phyloP scores from a whole-genome alignment of 2,797 vertebrate genomes.

The Aulostomus chinensis region DNA sequence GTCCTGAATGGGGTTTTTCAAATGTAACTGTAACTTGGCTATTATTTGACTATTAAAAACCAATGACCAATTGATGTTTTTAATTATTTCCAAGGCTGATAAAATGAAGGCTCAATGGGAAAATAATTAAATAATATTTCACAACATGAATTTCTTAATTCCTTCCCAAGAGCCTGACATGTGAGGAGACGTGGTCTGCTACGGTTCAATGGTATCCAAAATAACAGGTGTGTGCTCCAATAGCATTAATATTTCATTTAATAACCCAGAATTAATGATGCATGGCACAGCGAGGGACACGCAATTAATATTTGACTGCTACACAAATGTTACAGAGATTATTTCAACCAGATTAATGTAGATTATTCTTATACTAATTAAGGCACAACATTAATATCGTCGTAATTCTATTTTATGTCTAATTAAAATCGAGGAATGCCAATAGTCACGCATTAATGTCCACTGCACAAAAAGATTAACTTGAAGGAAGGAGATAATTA shows the following conservation, averaged over 20 bases:
- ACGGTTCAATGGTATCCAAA: too few relatives aligned
- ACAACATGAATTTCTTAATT: too few relatives aligned
- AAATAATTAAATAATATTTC: too few relatives aligned
- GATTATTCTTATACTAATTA: slow-evolving; percentile 11
- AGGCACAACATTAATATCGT: slow-evolving; percentile 12
- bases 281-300: neutral
- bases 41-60: too few relatives aligned
- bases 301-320: neutral
- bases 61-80: too few relatives aligned
- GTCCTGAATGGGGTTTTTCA: neutral
- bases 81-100: too few relatives aligned
- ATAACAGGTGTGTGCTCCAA: neutral
- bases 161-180: too few relatives aligned
- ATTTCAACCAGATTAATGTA: neutral
- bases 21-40: too few relatives aligned
- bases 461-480: slow-evolving; percentile 1
- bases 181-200: too few relatives aligned
- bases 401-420: slow-evolving; percentile 7
- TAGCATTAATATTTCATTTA: neutral
- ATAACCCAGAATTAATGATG: slow-evolving; percentile 1
- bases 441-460: slow-evolving; percentile 7
- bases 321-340: neutral
- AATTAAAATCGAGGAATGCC: neutral
- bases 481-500: slow-evolving; percentile 8
- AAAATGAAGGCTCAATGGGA: too few relatives aligned